A percentile compares a stretch with the other conserved stretches of the same genome.
phyloP scores from a whole-genome alignment of 2,113 vertebrate genomes.

The Neofelis nebulosa region DNA sequence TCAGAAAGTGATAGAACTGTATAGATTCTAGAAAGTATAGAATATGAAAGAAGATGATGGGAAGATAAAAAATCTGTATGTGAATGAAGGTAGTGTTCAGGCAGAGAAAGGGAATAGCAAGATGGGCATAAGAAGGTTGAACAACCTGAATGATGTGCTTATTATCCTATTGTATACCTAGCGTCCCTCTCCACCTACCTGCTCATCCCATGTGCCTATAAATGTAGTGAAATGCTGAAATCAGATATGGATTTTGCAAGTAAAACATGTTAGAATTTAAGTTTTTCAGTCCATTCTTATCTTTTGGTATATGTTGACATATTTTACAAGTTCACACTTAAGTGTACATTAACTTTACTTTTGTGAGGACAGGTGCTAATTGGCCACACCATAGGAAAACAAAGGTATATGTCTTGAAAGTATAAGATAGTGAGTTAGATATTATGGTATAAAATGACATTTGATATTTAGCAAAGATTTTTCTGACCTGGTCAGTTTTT shows the following conservation, averaged over 20 bases:
- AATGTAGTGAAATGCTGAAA: neutral
- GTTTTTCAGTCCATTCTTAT: neutral
- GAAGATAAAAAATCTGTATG: neutral
- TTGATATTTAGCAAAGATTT: constrained; percentile 18
- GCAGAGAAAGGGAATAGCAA: neutral
- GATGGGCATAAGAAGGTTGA: neutral
- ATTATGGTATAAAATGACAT: neutral
- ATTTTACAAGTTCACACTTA: neutral
- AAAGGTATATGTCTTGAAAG: neutral
- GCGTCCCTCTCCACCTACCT: neutral
- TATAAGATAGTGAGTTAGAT: neutral
- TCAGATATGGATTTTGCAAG: neutral
- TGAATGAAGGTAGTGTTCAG: neutral
- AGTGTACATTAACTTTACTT: neutral
- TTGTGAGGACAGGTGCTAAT: neutral
- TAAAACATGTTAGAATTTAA: constrained; percentile 18
- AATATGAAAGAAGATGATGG: constrained; percentile 2
- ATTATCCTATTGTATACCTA: neutral
- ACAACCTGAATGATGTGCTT: neutral
- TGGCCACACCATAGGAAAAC: neutral
- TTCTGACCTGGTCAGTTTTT: constrained; percentile 32
- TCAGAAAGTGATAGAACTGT: neutral
- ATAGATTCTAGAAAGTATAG: neutral
- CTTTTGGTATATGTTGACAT: neutral
- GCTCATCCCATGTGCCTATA: neutral